Conservation (phyloP, 2,888 invertebrate species). For the Lasioglossum calceatum region DNA sequence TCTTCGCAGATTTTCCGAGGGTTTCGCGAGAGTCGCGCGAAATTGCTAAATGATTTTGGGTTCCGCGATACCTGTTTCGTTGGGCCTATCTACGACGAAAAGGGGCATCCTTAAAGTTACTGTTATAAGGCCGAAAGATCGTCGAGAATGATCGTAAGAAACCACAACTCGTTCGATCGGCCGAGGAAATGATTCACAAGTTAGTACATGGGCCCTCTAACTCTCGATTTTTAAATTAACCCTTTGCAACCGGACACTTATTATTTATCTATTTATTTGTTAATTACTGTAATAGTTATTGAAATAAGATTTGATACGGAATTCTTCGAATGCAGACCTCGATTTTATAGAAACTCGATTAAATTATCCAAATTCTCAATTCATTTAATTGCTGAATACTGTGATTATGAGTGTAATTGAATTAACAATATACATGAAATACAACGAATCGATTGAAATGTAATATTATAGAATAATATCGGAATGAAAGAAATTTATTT, state of each 20-base stretch:
- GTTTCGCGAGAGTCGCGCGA: background rate
- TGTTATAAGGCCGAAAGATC: constrained; percentile 53
- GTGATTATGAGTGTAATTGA: background rate
- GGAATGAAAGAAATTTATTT: background rate
- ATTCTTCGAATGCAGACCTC: background rate
- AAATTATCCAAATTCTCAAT: background rate
- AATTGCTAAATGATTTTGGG: constrained; percentile 30
- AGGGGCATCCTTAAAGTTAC: constrained; percentile 53
- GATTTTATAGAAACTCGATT: background rate
- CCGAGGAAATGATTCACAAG: constrained; percentile 1
- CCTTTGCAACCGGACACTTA: background rate
- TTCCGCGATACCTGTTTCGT: constrained; percentile 41
- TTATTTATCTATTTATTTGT: background rate
- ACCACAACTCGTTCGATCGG: background rate
- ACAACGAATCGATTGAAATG: background rate
- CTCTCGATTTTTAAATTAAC: background rate
- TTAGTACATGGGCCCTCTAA: too few relatives aligned
- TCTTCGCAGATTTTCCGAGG: constrained; percentile 15
- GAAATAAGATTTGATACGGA: background rate
- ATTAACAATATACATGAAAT: background rate
- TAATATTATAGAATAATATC: background rate
- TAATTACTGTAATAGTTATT: background rate
- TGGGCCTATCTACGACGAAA: constrained; percentile 53
- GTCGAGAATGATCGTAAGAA: constrained; percentile 14
- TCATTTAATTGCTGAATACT: background rate